Conservation (phyloP, 2,113 vertebrate genomes). For the Macaca fascicularis region DNA sequence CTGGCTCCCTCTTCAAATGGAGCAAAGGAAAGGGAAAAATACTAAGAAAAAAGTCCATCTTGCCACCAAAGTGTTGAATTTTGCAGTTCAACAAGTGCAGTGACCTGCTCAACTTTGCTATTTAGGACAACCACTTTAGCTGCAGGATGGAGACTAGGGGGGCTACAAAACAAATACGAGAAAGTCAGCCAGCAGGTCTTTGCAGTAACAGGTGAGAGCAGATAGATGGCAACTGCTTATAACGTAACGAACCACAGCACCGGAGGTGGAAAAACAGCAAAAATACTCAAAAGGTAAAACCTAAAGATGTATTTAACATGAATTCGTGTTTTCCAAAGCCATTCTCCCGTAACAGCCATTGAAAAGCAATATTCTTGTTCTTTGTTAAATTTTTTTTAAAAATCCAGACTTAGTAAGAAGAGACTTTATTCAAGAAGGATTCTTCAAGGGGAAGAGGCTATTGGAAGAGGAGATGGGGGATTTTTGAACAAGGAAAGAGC, state of each 20-base stretch:
- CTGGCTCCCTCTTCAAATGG: not conserved
- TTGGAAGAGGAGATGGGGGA: rapidly evolving
- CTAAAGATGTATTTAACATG: not conserved
- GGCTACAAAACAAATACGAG: not conserved
- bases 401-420: not conserved
- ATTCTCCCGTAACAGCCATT: too few relatives aligned
- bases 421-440: not conserved
- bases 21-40: not conserved
- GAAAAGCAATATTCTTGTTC: not conserved
- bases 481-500: rapidly evolving
- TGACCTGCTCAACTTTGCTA: not conserved
- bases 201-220: not conserved
- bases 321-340: not conserved
- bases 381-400: not conserved
- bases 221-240: not conserved
- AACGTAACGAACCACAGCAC: not conserved
- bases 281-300: not conserved
- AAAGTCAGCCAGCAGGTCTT: not conserved
- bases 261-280: not conserved
- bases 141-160: not conserved
- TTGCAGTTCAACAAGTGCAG: too few relatives aligned
- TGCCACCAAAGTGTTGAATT: not conserved
- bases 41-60: not conserved
- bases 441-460: not conserved
- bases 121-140: not conserved